A percentile compares a stretch with the other conserved stretches of the same genome.
Conservation (phyloP, 2,888 invertebrate species). For the Folsomia candida region DNA sequence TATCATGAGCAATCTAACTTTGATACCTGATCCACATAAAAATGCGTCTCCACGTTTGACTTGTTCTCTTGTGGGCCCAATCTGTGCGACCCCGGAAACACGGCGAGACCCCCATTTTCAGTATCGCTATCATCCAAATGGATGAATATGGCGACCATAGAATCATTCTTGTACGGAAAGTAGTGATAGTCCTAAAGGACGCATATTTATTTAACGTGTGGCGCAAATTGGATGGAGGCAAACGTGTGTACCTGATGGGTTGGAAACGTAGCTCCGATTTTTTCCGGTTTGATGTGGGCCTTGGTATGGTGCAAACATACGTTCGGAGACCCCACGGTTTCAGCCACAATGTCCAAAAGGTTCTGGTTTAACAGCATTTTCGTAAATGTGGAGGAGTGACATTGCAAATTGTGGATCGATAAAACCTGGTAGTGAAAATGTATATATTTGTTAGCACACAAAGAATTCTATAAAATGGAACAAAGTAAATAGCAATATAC, state of each 20-base stretch:
- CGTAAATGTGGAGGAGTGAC: conserved; percentile 60
- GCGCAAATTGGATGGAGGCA: neutral
- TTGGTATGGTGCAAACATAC: conserved; percentile 64
- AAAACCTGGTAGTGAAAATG: conserved; percentile 58
- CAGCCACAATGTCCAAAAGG: conserved; percentile 60
- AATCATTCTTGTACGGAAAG: conserved; percentile 62
- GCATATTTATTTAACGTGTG: neutral
- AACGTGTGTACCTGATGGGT: conserved; percentile 59
- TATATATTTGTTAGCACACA: too few relatives aligned
- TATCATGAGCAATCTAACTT: neutral
- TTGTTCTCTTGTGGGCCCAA: conserved; percentile 61
- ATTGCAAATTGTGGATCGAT: conserved; percentile 63
- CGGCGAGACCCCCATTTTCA: conserved; percentile 62
- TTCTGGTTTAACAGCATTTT: conserved; percentile 57
- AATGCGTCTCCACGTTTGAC: conserved; percentile 55
- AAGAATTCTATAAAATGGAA: too few relatives aligned
- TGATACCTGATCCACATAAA: conserved; percentile 49
- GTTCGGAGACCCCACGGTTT: conserved; percentile 59
- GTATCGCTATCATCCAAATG: conserved; percentile 61
- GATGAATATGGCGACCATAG: conserved; percentile 62
- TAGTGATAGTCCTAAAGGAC: conserved; percentile 61
- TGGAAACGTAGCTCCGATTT: conserved; percentile 62
- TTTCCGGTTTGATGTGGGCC: conserved; percentile 63
- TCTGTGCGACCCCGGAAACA: conserved; percentile 63
- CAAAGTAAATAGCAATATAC: too few relatives aligned